Conservation (phyloP, 2,888 invertebrate genomes). For the Polymixis lichenea region DNA sequence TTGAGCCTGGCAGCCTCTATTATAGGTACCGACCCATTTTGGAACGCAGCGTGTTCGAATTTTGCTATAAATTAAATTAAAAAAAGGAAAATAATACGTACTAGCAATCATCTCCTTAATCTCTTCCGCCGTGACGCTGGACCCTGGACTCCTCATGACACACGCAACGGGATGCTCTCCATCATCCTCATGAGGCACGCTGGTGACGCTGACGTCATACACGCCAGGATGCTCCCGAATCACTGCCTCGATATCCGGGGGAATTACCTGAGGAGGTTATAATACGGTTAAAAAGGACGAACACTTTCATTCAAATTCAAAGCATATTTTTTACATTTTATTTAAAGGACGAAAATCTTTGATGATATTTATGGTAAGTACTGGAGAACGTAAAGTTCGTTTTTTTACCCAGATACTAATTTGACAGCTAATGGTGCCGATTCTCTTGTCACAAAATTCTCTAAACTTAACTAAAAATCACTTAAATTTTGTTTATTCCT, state of each 20-base stretch:
- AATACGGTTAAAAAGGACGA: background rate
- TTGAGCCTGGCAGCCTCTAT: no score
- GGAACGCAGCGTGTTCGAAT: no score
- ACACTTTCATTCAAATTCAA: background rate
- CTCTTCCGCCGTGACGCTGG: conserved; percentile 71
- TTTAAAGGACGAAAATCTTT: background rate
- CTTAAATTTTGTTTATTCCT: no score
- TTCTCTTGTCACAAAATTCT: no score
- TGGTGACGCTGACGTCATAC: conserved; percentile 76
- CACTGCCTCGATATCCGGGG: conserved; percentile 76
- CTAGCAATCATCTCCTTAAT: conserved; percentile 79
- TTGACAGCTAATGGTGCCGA: no score
- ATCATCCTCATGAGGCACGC: conserved; percentile 72
- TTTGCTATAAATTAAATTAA: background rate
- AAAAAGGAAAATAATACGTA: conserved; percentile 44
- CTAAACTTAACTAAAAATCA: no score
- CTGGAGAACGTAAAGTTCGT: no score
- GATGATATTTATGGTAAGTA: background rate
- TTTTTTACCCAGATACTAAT: no score
- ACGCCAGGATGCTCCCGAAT: conserved; percentile 77
- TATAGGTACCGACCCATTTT: no score
- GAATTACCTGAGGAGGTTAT: conserved; percentile 72
- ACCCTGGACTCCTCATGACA: conserved; percentile 68
- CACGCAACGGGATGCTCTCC: conserved; percentile 79
- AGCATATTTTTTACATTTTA: no score